These are phyloP conservation scores for Corythornis madagascariensis DNA, from an alignment of 2,113 vertebrate species.

Conservation along the genomic window DNA sequence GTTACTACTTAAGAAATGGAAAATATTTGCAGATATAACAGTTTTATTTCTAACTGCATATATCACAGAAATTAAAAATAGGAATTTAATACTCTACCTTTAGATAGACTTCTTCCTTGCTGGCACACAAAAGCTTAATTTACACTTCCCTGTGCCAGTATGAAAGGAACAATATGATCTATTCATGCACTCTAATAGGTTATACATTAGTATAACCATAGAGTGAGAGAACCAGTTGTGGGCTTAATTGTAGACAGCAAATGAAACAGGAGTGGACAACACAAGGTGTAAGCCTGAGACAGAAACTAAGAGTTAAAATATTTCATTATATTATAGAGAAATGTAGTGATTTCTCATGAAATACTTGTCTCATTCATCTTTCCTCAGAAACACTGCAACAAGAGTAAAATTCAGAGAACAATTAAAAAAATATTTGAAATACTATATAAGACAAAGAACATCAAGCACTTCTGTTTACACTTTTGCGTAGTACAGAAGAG, in stretches of 20 bases:
- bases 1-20: background rate
- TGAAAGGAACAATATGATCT: slow-evolving; percentile 42
- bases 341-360: background rate
- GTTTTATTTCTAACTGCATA: background rate
- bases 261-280: background rate
- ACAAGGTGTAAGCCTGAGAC: background rate
- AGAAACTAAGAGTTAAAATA: background rate
- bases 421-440: background rate
- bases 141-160: background rate
- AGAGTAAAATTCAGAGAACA: background rate
- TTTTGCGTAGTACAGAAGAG: background rate
- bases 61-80: background rate
- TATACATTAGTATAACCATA: slow-evolving; percentile 28
- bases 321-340: background rate
- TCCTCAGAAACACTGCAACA: background rate
- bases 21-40: background rate
- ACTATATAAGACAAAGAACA: background rate
- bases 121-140: slow-evolving; percentile 22
- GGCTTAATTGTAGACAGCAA: background rate
- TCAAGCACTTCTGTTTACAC: background rate
- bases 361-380: background rate
- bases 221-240: background rate
- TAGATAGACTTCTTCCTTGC: background rate
- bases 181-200: background rate
- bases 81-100: background rate